phyloP scores from a whole-genome alignment of 2,888 invertebrate genomes.

The Drosophila anomelani region DNA sequence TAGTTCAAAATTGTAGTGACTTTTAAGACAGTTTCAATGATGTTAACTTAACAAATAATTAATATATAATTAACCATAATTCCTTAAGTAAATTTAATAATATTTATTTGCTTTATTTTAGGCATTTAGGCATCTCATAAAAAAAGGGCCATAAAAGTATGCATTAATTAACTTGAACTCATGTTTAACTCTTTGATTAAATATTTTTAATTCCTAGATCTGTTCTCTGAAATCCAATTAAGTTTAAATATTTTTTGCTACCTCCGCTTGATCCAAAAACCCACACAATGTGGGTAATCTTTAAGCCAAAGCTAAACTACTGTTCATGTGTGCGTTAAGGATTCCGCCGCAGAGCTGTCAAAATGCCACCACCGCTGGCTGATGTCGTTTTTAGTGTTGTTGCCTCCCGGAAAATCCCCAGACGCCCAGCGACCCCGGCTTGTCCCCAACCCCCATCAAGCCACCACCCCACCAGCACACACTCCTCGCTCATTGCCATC shows the following conservation, averaged over 20 bases:
- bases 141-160: not conserved
- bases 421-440: slow-evolving; percentile 28
- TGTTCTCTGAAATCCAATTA: not conserved
- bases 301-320: slow-evolving; percentile 31
- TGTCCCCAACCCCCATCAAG: not conserved
- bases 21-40: not conserved
- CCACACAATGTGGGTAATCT: slow-evolving; percentile 11
- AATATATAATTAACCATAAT: not conserved
- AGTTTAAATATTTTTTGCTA: not conserved
- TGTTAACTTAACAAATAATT: too few species aligned
- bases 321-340: slow-evolving; percentile 27
- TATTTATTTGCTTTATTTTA: not conserved
- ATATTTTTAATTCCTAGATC: not conserved
- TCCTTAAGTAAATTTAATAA: not conserved
- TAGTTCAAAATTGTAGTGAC: fast-evolving
- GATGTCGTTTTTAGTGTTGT: slow-evolving; percentile 41
- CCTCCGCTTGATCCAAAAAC: not conserved
- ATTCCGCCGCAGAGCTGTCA: slow-evolving; percentile 52
- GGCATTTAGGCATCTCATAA: fast-evolving
- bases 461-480: not conserved
- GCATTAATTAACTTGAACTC: too few species aligned
- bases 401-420: slow-evolving; percentile 33
- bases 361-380: slow-evolving; percentile 47
- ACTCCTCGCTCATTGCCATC: slow-evolving; percentile 42
- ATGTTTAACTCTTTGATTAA: too few species aligned